Conservation (phyloP, 2,797 vertebrate genomes). For the Ceyx erithaca region DNA sequence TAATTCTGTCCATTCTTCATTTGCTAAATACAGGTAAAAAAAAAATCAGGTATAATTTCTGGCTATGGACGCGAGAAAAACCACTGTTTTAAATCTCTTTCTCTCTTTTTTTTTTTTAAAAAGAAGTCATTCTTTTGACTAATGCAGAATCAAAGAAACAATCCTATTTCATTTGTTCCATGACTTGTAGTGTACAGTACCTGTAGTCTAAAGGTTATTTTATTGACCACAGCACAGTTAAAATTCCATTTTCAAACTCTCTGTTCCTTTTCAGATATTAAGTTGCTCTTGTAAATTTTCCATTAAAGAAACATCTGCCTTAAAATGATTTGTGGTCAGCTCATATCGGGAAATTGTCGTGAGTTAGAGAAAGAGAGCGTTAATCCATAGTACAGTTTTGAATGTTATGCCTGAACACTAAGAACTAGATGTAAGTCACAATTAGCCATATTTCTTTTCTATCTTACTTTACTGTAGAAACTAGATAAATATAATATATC, state of each 20-base stretch:
- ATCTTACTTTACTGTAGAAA: background rate
- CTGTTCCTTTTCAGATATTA: background rate
- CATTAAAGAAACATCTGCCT: background rate
- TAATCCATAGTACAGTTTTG: background rate
- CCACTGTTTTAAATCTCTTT: accelerated
- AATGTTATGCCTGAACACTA: background rate
- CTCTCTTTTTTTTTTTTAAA: background rate
- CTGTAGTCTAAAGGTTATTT: background rate
- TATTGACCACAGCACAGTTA: background rate
- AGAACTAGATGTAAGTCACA: background rate
- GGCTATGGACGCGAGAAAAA: accelerated
- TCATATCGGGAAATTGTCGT: background rate
- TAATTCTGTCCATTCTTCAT: background rate
- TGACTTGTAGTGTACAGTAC: background rate
- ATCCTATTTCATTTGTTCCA: background rate
- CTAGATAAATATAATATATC: background rate
- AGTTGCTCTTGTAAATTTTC: background rate
- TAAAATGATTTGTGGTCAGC: background rate
- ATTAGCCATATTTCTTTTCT: background rate
- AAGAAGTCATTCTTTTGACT: background rate
- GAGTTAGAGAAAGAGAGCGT: background rate
- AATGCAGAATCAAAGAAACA: background rate
- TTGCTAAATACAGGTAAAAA: background rate
- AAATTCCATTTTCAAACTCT: background rate
- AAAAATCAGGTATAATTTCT: background rate